Conservation (phyloP, 2,113 vertebrate genomes). For the Oostethus manadensis region DNA sequence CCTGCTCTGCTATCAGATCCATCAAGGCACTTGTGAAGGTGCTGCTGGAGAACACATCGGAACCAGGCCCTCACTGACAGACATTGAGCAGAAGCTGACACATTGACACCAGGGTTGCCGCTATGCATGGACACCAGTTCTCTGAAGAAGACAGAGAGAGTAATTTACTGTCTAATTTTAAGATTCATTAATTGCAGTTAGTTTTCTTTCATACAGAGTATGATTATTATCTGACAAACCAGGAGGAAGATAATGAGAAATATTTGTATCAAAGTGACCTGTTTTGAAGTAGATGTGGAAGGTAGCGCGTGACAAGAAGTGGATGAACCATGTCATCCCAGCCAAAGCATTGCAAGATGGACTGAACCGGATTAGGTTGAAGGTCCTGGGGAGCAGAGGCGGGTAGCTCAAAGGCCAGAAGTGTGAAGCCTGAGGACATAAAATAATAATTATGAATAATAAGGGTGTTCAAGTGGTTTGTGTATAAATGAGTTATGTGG, state of each 20-base stretch:
- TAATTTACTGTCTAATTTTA: not conserved
- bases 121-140: constrained; percentile 74
- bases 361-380: constrained; percentile 83
- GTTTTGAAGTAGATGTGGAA: constrained; percentile 88
- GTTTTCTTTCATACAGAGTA: no score
- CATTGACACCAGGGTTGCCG: constrained; percentile 54
- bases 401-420: constrained; percentile 86
- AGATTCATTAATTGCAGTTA: no score
- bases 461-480: not conserved
- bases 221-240: no score
- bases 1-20: constrained; percentile 64
- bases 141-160: constrained; percentile 56
- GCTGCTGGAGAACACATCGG: constrained; percentile 89
- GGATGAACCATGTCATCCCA: constrained; percentile 95
- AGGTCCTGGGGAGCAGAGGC: constrained; percentile 83
- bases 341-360: constrained; percentile 87
- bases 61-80: constrained; percentile 89
- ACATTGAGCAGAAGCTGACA: constrained; percentile 76
- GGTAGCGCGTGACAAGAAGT: constrained; percentile 84
- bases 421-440: constrained; percentile 80
- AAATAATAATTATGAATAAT: not conserved
- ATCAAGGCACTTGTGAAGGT: constrained; percentile 75
- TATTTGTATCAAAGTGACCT: constrained; percentile 65
- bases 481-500: not conserved
- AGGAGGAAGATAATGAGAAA: no score